Percentiles rank a stretch among this genome's conserved stretches.
phyloP scores from a whole-genome alignment of 2,888 invertebrate species.

The Rugalucina vietnamica region DNA sequence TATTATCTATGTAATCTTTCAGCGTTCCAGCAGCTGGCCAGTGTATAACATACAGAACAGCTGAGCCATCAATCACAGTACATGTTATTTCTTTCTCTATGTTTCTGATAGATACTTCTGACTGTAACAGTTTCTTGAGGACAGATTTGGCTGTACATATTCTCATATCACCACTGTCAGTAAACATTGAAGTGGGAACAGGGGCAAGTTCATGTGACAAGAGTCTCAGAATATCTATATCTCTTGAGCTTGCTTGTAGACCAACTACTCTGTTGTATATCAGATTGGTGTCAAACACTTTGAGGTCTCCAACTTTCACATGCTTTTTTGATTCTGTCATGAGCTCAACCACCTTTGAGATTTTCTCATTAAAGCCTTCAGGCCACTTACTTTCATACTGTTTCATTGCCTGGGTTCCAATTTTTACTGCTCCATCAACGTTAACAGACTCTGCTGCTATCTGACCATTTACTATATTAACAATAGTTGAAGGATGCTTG shows the following conservation, averaged over 20 bases:
- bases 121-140: slow-evolving; percentile 12
- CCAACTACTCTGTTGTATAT: slow-evolving; percentile 33
- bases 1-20: background rate
- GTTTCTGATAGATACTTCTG: background rate
- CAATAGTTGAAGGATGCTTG: background rate
- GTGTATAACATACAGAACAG: background rate
- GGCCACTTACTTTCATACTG: background rate
- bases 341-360: background rate
- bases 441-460: background rate
- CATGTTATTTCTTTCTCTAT: background rate
- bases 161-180: slow-evolving; percentile 30
- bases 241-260: slow-evolving; percentile 23
- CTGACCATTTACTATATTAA: background rate
- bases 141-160: slow-evolving; percentile 10
- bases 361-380: slow-evolving; percentile 3
- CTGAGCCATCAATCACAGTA: background rate
- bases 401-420: background rate
- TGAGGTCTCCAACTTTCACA: slow-evolving; percentile 4
- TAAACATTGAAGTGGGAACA: slow-evolving; percentile 44
- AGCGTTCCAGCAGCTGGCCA: background rate
- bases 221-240: slow-evolving; percentile 16
- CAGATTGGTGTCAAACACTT: slow-evolving; percentile 31
- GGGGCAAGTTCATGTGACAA: slow-evolving; percentile 19
- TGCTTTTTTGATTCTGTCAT: background rate
- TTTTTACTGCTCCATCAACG: slow-evolving; percentile 25